Percentiles rank a stretch among this genome's conserved stretches.
These are phyloP conservation scores for Sinocyclocheilus rhinocerous DNA, from an alignment of 2,113 vertebrate species.

Conservation along the genomic window DNA sequence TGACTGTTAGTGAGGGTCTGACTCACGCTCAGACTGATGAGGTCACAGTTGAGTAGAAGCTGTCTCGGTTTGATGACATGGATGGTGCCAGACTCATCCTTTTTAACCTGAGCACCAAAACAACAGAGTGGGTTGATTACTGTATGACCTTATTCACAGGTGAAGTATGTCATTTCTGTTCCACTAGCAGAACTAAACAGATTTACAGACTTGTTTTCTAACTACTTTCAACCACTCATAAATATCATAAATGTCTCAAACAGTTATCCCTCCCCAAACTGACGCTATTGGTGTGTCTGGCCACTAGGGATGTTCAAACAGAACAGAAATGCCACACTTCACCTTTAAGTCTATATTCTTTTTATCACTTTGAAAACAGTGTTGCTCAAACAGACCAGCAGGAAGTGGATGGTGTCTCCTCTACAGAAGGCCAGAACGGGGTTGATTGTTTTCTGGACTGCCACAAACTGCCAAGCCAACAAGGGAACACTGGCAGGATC, in stretches of 20 bases:
- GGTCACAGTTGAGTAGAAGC: conserved; percentile 91
- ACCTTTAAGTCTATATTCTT: not conserved
- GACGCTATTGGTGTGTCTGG: not conserved
- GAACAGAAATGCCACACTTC: not conserved
- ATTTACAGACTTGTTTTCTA: not conserved
- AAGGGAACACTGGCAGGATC: conserved; percentile 94
- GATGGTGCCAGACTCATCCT: conserved; percentile 91
- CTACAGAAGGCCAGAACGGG: conserved; percentile 95
- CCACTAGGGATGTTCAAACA: not conserved
- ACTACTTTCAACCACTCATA: too few relatives aligned
- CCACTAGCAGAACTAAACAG: not conserved
- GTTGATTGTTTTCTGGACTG: conserved; percentile 85
- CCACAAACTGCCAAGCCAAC: conserved; percentile 95
- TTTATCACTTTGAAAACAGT: not conserved
- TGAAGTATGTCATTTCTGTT: not conserved
- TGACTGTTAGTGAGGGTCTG: not conserved
- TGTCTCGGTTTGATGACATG: conserved; percentile 96
- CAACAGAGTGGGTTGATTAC: not conserved
- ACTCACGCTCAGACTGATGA: conserved; percentile 96
- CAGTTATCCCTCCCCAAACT: not conserved
- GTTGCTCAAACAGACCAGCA: conserved; percentile 77
- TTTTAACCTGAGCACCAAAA: conserved; percentile 84
- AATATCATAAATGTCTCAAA: not conserved
- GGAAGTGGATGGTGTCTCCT: conserved; percentile 92
- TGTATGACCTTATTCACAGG: not conserved